Conservation (phyloP, 1,140 invertebrate species). For the Pollicipes pollicipes region DNA sequence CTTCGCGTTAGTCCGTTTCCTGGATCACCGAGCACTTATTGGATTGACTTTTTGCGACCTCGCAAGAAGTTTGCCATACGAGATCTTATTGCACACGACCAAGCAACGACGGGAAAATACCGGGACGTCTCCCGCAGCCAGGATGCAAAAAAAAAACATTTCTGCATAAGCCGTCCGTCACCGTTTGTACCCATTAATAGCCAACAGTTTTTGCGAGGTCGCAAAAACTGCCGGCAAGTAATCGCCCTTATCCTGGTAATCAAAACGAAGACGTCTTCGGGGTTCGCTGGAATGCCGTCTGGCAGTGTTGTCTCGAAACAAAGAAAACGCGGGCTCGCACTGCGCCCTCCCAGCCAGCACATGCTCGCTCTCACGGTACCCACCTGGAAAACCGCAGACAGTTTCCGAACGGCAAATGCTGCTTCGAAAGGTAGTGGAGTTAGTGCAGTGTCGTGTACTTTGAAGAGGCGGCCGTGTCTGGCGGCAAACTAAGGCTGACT, state of each 20-base stretch:
- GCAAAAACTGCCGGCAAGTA: neutral
- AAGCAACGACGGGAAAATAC: neutral
- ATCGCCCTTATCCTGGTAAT: neutral
- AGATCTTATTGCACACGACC: neutral
- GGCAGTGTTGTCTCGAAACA: too few species aligned
- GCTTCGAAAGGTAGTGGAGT: too few species aligned
- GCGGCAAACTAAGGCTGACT: too few species aligned
- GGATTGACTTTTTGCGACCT: neutral
- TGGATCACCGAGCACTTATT: neutral
- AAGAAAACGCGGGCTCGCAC: too few species aligned
- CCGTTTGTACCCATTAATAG: neutral
- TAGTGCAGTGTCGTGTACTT: too few species aligned
- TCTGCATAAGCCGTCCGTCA: neutral
- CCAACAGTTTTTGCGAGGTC: neutral
- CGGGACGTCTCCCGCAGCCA: neutral
- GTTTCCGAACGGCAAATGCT: neutral
- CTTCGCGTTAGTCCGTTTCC: neutral
- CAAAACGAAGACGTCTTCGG: neutral
- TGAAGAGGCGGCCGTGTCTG: too few species aligned
- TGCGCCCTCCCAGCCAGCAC: neutral
- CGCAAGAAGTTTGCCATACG: neutral
- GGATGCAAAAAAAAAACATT: neutral
- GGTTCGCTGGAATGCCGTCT: too few species aligned
- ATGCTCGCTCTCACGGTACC: neutral
- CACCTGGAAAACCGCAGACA: neutral